These are phyloP conservation scores for Pelmatolapia mariae DNA, from an alignment of 2,113 vertebrate genomes.

Conservation along the genomic window DNA sequence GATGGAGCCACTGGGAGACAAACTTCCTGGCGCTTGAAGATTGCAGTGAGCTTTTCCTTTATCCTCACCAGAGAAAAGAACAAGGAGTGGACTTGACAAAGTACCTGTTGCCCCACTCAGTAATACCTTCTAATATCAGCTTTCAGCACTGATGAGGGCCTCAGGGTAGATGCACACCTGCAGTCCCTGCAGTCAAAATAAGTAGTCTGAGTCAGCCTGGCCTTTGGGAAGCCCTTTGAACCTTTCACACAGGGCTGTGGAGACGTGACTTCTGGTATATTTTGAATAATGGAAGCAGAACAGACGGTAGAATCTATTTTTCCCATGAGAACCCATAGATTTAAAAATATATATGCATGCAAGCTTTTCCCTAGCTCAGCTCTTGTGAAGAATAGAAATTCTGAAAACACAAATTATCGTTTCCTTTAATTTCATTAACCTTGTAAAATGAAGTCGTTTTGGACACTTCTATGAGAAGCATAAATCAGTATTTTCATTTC, in stretches of 20 bases:
- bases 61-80: constrained; percentile 1
- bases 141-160: constrained; percentile 49
- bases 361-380: background rate
- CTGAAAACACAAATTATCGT: background rate
- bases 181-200: constrained; percentile 40
- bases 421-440: background rate
- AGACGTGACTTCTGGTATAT: constrained; percentile 5
- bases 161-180: constrained; percentile 59
- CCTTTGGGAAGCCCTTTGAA: constrained; percentile 37
- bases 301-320: background rate
- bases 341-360: background rate
- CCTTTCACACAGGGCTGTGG: background rate
- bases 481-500: constrained; percentile 34
- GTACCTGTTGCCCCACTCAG: constrained; percentile 40
- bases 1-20: background rate
- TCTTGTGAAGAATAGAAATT: background rate
- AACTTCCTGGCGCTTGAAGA: background rate
- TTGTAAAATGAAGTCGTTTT: background rate
- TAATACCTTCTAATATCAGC: constrained; percentile 62
- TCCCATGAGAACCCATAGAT: background rate
- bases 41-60: background rate
- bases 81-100: constrained; percentile 37
- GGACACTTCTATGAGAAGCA: background rate
- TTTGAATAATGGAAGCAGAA: background rate
- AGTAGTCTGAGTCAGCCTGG: constrained; percentile 28